Conservation (phyloP, 2,797 vertebrate species). For the Phataginus tetradactyla region DNA sequence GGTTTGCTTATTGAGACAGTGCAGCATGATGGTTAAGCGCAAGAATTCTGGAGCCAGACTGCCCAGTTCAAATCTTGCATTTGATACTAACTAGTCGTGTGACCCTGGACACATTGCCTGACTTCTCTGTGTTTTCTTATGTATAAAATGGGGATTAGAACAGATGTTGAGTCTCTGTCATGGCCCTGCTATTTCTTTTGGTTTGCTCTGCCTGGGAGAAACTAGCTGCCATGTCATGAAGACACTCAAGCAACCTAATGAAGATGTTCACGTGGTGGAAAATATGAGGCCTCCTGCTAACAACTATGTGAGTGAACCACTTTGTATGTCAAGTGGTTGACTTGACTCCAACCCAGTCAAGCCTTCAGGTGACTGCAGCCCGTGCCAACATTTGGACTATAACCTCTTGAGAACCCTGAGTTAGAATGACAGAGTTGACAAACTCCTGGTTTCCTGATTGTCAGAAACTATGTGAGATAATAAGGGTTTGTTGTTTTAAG, state of each 20-base stretch:
- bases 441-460: not conserved
- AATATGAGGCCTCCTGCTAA: not conserved
- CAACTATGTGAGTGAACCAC: not conserved
- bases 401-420: not conserved
- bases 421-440: not conserved
- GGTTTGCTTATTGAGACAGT: not conserved
- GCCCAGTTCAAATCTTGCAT: not conserved
- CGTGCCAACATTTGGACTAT: not conserved
- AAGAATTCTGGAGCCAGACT: not conserved
- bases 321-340: not conserved
- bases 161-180: not conserved
- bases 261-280: not conserved
- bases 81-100: not conserved
- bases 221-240: not conserved
- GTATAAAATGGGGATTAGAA: not conserved
- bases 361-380: not conserved
- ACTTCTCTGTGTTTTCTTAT: not conserved
- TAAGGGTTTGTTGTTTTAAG: not conserved
- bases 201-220: conserved; percentile 3
- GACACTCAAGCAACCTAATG: not conserved
- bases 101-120: not conserved
- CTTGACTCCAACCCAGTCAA: not conserved
- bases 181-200: not conserved
- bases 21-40: not conserved
- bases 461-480: not conserved